Evolutionary conservation across 2,113 vertebrate genomes (phyloP).

Genomic region (Thinocorus orbignyianus): DNA sequence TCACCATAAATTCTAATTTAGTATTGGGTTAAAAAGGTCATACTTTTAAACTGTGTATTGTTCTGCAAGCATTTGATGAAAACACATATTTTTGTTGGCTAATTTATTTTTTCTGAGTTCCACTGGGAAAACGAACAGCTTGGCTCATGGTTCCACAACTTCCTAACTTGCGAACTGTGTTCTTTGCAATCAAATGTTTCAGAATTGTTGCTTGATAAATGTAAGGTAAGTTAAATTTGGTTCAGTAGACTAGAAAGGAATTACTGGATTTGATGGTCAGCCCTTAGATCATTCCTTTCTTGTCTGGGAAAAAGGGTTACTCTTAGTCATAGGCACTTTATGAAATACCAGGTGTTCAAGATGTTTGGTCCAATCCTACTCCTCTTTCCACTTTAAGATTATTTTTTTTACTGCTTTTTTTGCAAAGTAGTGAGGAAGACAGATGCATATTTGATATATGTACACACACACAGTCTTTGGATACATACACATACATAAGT

Average conservation of each 20-base stretch:
- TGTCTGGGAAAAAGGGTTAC: background rate
- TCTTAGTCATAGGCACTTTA: background rate
- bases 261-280: background rate
- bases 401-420: background rate
- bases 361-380: background rate
- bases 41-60: background rate
- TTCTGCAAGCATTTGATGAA: background rate
- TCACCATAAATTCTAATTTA: background rate
- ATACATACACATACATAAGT: background rate
- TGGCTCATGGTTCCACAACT: background rate
- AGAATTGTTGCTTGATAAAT: background rate
- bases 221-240: background rate
- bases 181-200: background rate
- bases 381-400: background rate
- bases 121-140: background rate
- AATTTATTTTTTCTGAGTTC: background rate
- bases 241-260: background rate
- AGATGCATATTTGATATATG: background rate
- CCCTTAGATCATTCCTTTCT: background rate
- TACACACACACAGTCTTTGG: accelerated
- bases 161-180: background rate
- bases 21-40: background rate
- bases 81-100: background rate
- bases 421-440: background rate
- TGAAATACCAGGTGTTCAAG: background rate